Evolutionary conservation across 2,797 vertebrate species (phyloP).

Genomic region (Anabas testudineus): DNA sequence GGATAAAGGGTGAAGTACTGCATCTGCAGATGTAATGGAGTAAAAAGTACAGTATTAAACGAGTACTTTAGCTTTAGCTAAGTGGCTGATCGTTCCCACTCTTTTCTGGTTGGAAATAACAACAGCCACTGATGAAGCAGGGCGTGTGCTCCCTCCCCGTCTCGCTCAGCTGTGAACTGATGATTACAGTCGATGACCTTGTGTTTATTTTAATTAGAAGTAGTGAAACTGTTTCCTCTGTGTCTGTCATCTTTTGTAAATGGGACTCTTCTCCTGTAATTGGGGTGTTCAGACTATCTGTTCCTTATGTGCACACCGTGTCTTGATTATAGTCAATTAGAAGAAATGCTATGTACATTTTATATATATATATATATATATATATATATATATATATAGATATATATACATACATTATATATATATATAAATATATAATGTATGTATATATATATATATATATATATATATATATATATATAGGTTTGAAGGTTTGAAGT

Average conservation of each 20-base stretch:
- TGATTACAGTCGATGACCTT: conserved; percentile 43
- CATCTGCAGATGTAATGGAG: conserved; percentile 10
- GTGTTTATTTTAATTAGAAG: conserved; percentile 45
- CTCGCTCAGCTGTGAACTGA: background rate
- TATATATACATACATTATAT: conserved; percentile 21
- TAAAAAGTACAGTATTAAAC: too few relatives aligned
- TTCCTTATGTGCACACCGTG: conserved; percentile 20
- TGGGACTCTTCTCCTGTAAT: conserved; percentile 54
- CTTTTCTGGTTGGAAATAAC: conserved; percentile 36
- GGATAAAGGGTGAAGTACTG: conserved; percentile 1
- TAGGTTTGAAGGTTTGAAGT: conserved; percentile 10
- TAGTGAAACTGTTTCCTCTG: conserved; percentile 42
- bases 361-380: conserved; percentile 22
- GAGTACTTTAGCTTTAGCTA: too few relatives aligned
- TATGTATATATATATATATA: conserved; percentile 19
- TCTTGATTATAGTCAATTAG: conserved; percentile 59
- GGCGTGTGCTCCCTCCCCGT: conserved; percentile 30
- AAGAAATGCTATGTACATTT: conserved; percentile 34
- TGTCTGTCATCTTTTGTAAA: conserved; percentile 51
- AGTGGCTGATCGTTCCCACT: too few relatives aligned
- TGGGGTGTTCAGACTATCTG: conserved; percentile 23
- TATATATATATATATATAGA: background rate
- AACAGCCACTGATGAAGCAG: conserved; percentile 38
- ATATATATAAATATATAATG: background rate
- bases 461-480: background rate